Evolutionary conservation across 2,888 invertebrate species (phyloP).

Genomic region (Zelleria hepariella): DNA sequence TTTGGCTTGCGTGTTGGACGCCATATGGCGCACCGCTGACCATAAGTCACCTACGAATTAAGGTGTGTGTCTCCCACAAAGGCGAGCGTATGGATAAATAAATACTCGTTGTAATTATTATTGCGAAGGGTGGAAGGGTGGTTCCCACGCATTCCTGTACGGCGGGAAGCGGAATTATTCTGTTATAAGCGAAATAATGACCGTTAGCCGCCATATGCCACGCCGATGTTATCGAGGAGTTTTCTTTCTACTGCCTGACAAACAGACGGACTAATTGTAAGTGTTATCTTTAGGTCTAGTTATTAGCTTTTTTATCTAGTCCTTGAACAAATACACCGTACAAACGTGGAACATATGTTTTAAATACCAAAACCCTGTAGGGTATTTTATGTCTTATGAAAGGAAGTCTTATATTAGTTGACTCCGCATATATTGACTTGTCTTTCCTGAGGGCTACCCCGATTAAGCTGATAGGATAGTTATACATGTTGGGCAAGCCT

Average conservation of each 20-base stretch:
- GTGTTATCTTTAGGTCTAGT: not conserved
- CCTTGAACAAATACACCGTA: not conserved
- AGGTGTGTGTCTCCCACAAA: constrained; percentile 32
- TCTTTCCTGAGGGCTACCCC: no score
- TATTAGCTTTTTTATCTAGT: not conserved
- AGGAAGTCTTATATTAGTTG: no score
- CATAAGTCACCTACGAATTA: constrained; percentile 59
- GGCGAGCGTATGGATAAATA: constrained; percentile 30
- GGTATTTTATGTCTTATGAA: no score
- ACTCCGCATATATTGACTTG: no score
- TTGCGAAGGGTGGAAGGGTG: constrained; percentile 43
- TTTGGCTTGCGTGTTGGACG: constrained; percentile 7
- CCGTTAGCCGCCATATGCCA: constrained; percentile 5
- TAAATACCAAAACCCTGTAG: not conserved
- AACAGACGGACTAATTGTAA: not conserved
- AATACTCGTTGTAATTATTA: constrained; percentile 31
- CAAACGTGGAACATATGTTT: not conserved
- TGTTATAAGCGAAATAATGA: constrained; percentile 1
- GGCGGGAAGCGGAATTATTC: constrained; percentile 7
- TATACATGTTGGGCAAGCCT: no score
- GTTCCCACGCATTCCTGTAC: constrained; percentile 64
- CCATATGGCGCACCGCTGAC: constrained; percentile 48
- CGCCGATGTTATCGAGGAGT: not conserved
- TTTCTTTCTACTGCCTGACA: not conserved
- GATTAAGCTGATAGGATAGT: no score